These are phyloP conservation scores for Scomber japonicus DNA, from an alignment of 2,113 vertebrate species.

Conservation along the genomic window DNA sequence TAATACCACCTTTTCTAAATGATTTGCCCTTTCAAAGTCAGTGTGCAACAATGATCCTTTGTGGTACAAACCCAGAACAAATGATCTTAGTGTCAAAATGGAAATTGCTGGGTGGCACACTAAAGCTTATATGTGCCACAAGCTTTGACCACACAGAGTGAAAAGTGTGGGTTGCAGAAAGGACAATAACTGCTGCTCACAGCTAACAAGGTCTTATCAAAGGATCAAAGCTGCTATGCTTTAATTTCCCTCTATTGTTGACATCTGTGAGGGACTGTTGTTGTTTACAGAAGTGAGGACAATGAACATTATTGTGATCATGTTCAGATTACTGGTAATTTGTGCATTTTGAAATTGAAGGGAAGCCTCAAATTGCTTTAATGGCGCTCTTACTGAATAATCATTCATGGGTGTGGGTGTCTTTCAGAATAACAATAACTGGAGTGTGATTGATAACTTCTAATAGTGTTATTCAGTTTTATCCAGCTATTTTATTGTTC, in stretches of 20 bases:
- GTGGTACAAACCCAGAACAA: slow-evolving; percentile 52
- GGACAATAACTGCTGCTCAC: slow-evolving; percentile 22
- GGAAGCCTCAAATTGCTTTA: slow-evolving; percentile 3
- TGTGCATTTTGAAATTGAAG: slow-evolving; percentile 21
- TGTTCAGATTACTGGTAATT: slow-evolving; percentile 22
- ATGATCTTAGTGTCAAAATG: slow-evolving; percentile 58
- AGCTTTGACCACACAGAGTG: slow-evolving; percentile 39
- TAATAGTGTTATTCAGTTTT: slow-evolving; percentile 17
- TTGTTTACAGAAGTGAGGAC: slow-evolving; percentile 22
- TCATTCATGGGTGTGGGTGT: slow-evolving; percentile 1
- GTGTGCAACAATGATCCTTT: slow-evolving; percentile 55
- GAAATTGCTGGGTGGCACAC: slow-evolving; percentile 44
- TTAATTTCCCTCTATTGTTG: slow-evolving; percentile 3
- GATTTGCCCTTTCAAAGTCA: slow-evolving; percentile 41
- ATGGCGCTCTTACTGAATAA: background rate
- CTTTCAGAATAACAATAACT: slow-evolving; percentile 26
- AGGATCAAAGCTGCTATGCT: background rate
- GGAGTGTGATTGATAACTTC: slow-evolving; percentile 7
- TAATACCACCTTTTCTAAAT: slow-evolving; percentile 36
- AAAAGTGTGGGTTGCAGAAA: slow-evolving; percentile 43
- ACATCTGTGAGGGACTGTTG: background rate
- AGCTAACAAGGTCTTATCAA: slow-evolving; percentile 9
- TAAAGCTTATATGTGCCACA: slow-evolving; percentile 35
- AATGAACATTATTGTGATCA: slow-evolving; percentile 29
- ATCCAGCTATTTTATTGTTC: slow-evolving; percentile 2